phyloP scores from a whole-genome alignment of 2,797 vertebrate genomes.

The Hemitrygon akajei region DNA sequence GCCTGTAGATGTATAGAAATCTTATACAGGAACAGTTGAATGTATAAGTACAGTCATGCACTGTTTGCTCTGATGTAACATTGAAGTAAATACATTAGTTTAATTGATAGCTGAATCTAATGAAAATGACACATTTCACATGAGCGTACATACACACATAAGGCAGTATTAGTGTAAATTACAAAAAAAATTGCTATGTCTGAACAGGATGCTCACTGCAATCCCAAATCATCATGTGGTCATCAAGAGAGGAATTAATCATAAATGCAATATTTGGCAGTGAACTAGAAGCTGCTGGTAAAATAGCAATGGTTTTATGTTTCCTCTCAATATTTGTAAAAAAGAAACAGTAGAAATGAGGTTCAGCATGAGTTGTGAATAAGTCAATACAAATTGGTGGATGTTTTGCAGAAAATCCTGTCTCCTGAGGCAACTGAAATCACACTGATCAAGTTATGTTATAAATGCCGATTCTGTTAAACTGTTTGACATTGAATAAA shows the following conservation, averaged over 20 bases:
- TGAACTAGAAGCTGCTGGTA: background rate
- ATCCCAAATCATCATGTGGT: background rate
- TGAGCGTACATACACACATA: background rate
- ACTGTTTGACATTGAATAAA: too few species aligned
- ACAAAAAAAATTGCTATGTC: background rate
- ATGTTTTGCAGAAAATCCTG: too few species aligned
- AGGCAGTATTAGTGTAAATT: too few species aligned
- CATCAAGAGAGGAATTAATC: background rate
- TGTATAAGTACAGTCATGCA: background rate
- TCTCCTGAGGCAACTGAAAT: too few species aligned
- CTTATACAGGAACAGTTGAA: background rate
- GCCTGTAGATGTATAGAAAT: background rate
- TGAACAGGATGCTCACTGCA: background rate
- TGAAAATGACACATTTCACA: background rate
- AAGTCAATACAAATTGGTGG: too few species aligned
- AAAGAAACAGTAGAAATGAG: too few species aligned
- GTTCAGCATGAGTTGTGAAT: too few species aligned
- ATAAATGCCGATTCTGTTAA: too few species aligned
- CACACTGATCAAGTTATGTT: too few species aligned
- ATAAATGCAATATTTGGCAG: background rate
- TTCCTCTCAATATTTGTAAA: background rate
- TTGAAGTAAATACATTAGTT: background rate
- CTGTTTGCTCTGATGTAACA: background rate
- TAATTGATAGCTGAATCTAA: background rate
- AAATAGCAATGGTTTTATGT: background rate